Conservation (phyloP, 2,888 invertebrate species). For the Leptura quadrifasciata region DNA sequence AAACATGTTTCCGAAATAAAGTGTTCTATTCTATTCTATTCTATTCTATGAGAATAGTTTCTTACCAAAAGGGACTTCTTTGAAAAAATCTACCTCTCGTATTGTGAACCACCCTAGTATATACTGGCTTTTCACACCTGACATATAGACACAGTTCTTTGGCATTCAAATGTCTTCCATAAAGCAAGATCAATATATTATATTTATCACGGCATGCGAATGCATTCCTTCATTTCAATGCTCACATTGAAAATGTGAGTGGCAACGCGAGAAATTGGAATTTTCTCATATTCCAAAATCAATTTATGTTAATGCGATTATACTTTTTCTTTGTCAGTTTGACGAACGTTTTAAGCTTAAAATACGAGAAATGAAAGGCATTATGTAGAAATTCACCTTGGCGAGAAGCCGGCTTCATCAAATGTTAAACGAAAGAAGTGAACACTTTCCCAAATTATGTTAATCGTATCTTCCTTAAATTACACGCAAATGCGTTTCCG, state of each 20-base stretch:
- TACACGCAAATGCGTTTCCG: conserved; percentile 7
- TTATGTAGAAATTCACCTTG: conserved; percentile 4
- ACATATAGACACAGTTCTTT: not conserved
- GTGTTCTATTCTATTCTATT: too few relatives aligned
- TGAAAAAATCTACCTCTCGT: too few relatives aligned
- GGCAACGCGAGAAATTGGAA: conserved; percentile 58
- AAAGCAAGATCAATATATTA: not conserved
- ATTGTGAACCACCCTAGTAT: too few relatives aligned
- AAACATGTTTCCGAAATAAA: too few relatives aligned
- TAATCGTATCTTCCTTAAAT: conserved; percentile 11
- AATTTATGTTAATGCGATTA: conserved; percentile 64
- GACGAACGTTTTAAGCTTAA: conserved; percentile 47
- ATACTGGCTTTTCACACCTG: not conserved
- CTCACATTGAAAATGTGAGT: conserved; percentile 44
- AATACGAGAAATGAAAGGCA: conserved; percentile 9
- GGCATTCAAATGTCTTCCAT: not conserved
- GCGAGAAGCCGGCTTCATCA: conserved; percentile 4
- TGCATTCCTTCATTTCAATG: conserved; percentile 23
- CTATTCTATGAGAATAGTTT: too few relatives aligned
- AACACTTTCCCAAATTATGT: conserved; percentile 29
- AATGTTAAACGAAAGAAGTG: conserved; percentile 24
- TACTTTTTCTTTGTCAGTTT: conserved; percentile 56
- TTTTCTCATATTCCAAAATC: conserved; percentile 62
- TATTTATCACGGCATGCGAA: not conserved
- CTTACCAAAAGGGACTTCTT: too few relatives aligned